Evolutionary conservation across 1,140 invertebrate species (phyloP).

Genomic region (Drosophila subobscura): DNA sequence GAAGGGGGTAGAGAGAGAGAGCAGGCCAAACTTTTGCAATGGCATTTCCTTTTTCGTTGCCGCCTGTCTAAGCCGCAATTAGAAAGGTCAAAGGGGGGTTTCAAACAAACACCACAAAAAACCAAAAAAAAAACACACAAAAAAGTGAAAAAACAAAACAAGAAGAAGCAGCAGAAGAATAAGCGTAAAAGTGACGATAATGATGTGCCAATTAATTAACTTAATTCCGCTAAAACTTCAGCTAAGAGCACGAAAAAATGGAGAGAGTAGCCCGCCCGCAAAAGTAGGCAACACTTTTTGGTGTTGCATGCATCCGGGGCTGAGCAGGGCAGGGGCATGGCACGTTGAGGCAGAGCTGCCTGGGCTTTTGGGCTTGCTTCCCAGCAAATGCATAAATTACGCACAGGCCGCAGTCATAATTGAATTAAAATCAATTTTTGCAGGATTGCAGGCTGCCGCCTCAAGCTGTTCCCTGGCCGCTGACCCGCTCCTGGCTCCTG

Average conservation of each 20-base stretch:
- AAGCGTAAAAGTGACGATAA: conserved; percentile 6
- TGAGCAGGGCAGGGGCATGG: no score
- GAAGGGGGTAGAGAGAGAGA: not conserved
- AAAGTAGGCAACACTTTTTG: not conserved
- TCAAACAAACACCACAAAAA: no score
- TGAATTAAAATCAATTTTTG: conserved; percentile 76
- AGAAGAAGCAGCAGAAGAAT: no score
- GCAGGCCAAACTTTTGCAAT: conserved; percentile 13
- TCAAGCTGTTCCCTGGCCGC: no score
- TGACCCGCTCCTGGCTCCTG: no score
- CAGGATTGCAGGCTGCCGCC: not conserved
- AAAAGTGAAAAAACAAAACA: not conserved
- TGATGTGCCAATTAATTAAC: conserved; percentile 69
- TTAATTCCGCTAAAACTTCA: conserved; percentile 44
- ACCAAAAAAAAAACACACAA: not conserved
- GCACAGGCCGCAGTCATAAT: conserved; percentile 51
- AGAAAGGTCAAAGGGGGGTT: conserved; percentile 52
- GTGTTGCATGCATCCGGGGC: no score
- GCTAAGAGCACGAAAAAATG: conserved; percentile 8
- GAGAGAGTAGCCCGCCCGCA: not conserved
- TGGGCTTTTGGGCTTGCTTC: conserved; percentile 30
- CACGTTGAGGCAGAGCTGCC: not conserved
- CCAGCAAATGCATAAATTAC: conserved; percentile 77
- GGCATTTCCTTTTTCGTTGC: conserved; percentile 7
- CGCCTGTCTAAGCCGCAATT: conserved; percentile 24